phyloP scores from a whole-genome alignment of 2,113 vertebrate genomes.

The Anarrhichthys ocellatus region DNA sequence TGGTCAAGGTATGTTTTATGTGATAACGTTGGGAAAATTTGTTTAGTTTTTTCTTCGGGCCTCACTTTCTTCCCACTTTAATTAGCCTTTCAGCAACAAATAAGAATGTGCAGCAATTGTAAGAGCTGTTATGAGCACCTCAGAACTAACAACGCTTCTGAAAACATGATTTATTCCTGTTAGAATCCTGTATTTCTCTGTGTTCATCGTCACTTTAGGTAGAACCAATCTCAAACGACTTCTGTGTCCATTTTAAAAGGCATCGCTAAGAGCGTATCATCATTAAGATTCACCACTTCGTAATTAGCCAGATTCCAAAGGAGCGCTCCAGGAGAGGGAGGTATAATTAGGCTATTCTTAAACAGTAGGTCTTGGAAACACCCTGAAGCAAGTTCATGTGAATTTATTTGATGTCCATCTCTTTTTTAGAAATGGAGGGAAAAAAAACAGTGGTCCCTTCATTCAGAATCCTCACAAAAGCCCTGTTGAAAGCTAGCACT shows the following conservation, averaged over 20 bases:
- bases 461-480: slow-evolving; percentile 77
- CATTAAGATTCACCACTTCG: slow-evolving; percentile 72
- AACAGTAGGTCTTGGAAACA: slow-evolving; percentile 74
- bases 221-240: slow-evolving; percentile 43
- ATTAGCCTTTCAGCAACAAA: neutral
- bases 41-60: neutral
- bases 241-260: slow-evolving; percentile 49
- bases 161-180: neutral
- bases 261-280: slow-evolving; percentile 62
- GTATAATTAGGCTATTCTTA: slow-evolving; percentile 81
- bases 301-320: slow-evolving; percentile 73
- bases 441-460: slow-evolving; percentile 76
- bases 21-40: neutral
- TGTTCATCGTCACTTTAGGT: slow-evolving; percentile 17
- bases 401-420: slow-evolving; percentile 84
- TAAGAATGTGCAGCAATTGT: neutral
- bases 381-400: slow-evolving; percentile 81
- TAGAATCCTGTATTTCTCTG: slow-evolving; percentile 20
- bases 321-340: slow-evolving; percentile 69
- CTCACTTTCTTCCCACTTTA: neutral
- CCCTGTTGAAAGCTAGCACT: slow-evolving; percentile 77
- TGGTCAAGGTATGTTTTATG: slow-evolving; percentile 11
- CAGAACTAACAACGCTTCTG: neutral
- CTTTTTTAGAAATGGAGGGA: slow-evolving; percentile 75
- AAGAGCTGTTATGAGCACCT: neutral